A percentile compares a stretch with the other conserved stretches of the same genome.
Evolutionary conservation across 2,113 vertebrate genomes (phyloP).

Genomic region (Notiomystis cincta): DNA sequence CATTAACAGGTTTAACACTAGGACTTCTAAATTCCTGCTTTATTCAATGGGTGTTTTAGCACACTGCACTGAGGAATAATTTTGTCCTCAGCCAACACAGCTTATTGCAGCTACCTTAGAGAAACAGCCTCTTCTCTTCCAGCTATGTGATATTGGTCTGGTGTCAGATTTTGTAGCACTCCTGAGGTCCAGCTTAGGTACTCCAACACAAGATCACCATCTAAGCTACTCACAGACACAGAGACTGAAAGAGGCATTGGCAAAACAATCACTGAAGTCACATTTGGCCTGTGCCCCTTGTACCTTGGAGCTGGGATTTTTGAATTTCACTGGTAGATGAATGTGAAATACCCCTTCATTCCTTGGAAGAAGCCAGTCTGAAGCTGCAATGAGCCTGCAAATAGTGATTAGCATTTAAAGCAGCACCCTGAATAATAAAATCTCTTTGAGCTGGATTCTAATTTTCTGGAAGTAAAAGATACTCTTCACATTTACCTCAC

Average conservation of each 20-base stretch:
- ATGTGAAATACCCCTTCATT: not conserved
- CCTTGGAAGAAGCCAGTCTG: constrained; percentile 5
- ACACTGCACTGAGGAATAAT: not conserved
- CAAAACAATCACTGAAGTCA: not conserved
- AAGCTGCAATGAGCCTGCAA: constrained; percentile 23
- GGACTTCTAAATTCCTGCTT: not conserved
- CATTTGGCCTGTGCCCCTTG: not conserved
- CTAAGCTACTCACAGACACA: not conserved
- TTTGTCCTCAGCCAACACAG: not conserved
- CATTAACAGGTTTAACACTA: not conserved
- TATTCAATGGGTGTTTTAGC: not conserved
- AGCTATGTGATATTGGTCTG: not conserved
- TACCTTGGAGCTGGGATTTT: not conserved
- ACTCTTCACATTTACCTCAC: not conserved
- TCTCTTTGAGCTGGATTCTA: not conserved
- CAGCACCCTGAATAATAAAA: constrained; percentile 10
- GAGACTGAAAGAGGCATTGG: not conserved
- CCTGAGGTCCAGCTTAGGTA: not conserved
- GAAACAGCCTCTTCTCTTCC: not conserved
- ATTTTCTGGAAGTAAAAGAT: not conserved
- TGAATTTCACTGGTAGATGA: not conserved
- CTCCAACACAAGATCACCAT: not conserved
- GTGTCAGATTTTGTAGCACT: not conserved
- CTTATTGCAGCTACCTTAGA: not conserved
- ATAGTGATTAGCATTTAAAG: constrained; percentile 33